Base-by-base conservation (phyloP, 2,888 invertebrate species). In the Actias luna region DNA sequence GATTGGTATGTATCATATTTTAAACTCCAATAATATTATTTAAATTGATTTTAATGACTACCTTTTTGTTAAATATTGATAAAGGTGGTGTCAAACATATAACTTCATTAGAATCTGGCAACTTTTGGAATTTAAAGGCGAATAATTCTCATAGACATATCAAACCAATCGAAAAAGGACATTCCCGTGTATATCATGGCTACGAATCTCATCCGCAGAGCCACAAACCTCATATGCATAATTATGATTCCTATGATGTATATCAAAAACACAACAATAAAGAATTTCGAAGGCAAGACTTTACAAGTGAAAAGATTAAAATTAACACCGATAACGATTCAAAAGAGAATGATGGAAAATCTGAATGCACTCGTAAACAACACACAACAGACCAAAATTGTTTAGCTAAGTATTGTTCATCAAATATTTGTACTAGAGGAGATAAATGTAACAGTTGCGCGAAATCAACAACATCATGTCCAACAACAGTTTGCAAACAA, bases 161-260 rank as follows among this genome's bases (percentile, higher is more conserved):
- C 16, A 42, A 59, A 22, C 59, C 36, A 52, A 58, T 35, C 63
- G 83, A 85, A 61, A 82, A 77, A 64, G 85, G 83, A 1, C 83
- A 85, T 67, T 83, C 86, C 4, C 80, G 78, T 59, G 71, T 86
- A 42, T 79, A 87, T 62, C 85, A 87, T 60, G 81, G 80, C 8
- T 73, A 80, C 58, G 73, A 81, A 59, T 58, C 68, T 60, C 46
- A 12, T 1, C 22, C 22, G 22, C 46, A 46, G 22, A 12, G 12
- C 10, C 46, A 46, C 16, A 12, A 25, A 22, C 22, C 70, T 33
- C 69, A 71, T 61, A 69, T 29, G 27, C 27, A 55, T n/a, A 5
- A 27, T 55, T 55, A 29, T 55, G 27, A 55, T 18, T 55, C 55
- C 2, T 55, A 55, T n/a, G 5, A 27, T 7, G 12, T 5, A 29